Evolutionary conservation across 2,113 vertebrate species (phyloP).

Genomic region (Pterocles gutturalis): DNA sequence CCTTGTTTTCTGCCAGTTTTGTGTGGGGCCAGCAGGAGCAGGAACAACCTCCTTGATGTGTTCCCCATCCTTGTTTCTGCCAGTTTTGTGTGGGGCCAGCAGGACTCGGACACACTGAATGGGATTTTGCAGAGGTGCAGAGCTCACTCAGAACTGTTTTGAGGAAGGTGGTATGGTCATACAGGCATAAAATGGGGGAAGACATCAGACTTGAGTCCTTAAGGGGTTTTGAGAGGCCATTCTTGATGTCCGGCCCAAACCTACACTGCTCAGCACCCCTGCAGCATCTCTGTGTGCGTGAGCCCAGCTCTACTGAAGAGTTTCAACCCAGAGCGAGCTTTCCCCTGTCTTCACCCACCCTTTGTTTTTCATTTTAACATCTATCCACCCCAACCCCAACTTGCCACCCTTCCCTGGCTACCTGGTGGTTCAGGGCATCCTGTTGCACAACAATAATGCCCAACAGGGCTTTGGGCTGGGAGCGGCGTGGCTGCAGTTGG

Average conservation of each 20-base stretch:
- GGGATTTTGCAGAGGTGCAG: background rate
- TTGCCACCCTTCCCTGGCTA: background rate
- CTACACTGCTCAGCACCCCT: background rate
- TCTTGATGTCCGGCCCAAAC: background rate
- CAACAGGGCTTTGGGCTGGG: rapidly evolving
- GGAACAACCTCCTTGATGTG: background rate
- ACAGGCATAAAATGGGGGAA: background rate
- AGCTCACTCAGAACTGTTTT: background rate
- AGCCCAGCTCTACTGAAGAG: background rate
- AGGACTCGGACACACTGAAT: background rate
- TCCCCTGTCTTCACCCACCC: background rate
- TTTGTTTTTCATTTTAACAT: background rate
- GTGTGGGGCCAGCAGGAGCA: background rate
- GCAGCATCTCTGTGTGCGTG: background rate
- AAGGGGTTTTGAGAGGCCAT: background rate
- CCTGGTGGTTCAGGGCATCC: background rate
- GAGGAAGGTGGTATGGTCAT: background rate
- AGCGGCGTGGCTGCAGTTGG: background rate
- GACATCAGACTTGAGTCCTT: background rate
- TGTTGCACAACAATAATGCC: background rate
- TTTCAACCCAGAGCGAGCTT: background rate
- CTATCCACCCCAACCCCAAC: rapidly evolving
- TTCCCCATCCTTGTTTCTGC: background rate
- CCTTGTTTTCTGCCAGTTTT: background rate
- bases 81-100: background rate